Conservation (phyloP, 2,113 vertebrate species). For the Plotosus lineatus region DNA sequence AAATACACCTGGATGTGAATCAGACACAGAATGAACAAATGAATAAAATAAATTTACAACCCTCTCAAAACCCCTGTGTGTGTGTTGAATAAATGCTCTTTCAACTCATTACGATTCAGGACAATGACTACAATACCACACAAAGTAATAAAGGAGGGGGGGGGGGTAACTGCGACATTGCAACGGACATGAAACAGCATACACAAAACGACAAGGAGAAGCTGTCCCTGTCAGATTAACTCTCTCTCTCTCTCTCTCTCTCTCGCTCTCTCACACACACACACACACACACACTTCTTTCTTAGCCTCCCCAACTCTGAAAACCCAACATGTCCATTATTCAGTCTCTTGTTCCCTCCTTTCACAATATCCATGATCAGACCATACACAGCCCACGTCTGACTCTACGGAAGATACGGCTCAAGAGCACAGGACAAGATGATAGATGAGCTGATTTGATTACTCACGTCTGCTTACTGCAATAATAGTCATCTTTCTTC, state of each 20-base stretch:
- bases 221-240: not conserved
- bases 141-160: slow-evolving; percentile 14
- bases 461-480: slow-evolving; percentile 30
- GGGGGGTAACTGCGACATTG: slow-evolving; percentile 43
- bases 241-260: not conserved
- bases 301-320: not conserved
- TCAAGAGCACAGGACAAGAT: slow-evolving; percentile 41
- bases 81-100: slow-evolving; percentile 19
- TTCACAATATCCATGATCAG: not conserved
- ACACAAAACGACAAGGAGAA: slow-evolving; percentile 14
- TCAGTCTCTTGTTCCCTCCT: not conserved
- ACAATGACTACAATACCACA: slow-evolving; percentile 23
- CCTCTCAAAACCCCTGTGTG: not conserved
- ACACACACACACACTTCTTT: too few species aligned
- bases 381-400: not conserved
- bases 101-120: slow-evolving; percentile 37
- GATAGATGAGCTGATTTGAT: slow-evolving; percentile 42
- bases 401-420: slow-evolving; percentile 20
- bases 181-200: not conserved
- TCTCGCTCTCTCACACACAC: not conserved
- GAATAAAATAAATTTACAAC: not conserved
- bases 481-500: slow-evolving; percentile 37
- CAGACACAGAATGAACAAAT: slow-evolving; percentile 22
- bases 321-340: slow-evolving; percentile 6
- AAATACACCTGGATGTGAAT: slow-evolving; percentile 18